Percentiles rank a stretch among this genome's conserved stretches.
Conservation (phyloP, 1,140 invertebrate genomes). For the Trypoxylus dichotomus region DNA sequence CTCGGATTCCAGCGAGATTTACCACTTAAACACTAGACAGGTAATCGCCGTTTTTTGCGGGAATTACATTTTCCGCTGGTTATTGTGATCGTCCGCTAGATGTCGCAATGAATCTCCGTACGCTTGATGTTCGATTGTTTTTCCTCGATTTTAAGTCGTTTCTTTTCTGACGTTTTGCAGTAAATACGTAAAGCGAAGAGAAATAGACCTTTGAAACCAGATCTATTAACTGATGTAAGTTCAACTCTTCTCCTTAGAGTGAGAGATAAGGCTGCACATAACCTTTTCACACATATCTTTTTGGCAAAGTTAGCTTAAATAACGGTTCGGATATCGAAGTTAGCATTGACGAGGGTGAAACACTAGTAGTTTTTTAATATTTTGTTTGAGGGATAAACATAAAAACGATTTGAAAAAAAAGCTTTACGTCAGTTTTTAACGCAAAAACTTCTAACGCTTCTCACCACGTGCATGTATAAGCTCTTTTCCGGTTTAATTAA, state of each 20-base stretch:
- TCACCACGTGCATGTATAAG: no score
- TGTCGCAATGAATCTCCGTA: not conserved
- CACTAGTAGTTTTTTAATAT: no score
- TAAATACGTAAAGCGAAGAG: not conserved
- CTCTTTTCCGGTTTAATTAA: no score
- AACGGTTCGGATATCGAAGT: no score
- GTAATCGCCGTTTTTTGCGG: conserved; percentile 33
- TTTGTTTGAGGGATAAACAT: no score
- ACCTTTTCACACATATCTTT: no score
- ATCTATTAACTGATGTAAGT: not conserved
- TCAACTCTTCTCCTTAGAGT: not conserved
- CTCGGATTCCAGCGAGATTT: conserved; percentile 78
- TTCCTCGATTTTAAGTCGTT: not conserved
- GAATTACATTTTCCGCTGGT: not conserved
- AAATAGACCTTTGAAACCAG: not conserved
- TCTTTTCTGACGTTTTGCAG: conserved; percentile 1
- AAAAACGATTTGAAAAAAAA: no score
- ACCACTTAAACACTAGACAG: conserved; percentile 60
- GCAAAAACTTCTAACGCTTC: no score
- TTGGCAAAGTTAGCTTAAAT: no score
- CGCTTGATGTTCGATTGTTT: not conserved
- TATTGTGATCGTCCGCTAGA: not conserved
- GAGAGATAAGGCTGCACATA: not conserved
- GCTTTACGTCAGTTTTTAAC: no score
- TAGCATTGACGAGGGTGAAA: no score